Percentiles rank a stretch among this genome's conserved stretches.
These are phyloP conservation scores for Lycodopsis pacificus DNA, from an alignment of 2,797 vertebrate species.

Conservation along the genomic window DNA sequence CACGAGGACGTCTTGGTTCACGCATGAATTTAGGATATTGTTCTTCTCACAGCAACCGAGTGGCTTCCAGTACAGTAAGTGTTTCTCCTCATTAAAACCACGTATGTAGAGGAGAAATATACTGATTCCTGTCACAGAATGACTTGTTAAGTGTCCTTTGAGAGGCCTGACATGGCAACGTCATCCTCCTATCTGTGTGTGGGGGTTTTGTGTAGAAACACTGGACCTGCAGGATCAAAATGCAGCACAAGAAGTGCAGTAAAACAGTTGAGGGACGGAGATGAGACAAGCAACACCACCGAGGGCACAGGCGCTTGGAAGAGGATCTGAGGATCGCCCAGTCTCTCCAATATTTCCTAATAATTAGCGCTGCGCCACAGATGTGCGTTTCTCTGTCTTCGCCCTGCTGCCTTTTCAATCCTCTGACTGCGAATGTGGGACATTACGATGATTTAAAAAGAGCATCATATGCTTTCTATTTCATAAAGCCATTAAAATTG, in stretches of 20 bases:
- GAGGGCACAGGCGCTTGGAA: slow-evolving; percentile 83
- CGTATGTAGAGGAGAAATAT: background rate
- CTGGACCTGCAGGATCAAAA: slow-evolving; percentile 59
- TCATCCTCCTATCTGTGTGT: slow-evolving; percentile 12
- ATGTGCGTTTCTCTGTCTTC: slow-evolving; percentile 77
- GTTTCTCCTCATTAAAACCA: background rate
- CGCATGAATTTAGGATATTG: slow-evolving; percentile 42
- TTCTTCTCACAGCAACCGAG: slow-evolving; percentile 46
- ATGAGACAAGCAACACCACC: slow-evolving; percentile 81
- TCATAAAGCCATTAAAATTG: slow-evolving; percentile 75
- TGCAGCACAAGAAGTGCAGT: slow-evolving; percentile 58
- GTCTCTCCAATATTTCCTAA: slow-evolving; percentile 78
- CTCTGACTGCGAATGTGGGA: slow-evolving; percentile 52
- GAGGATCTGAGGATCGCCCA: slow-evolving; percentile 80
- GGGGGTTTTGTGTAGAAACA: slow-evolving; percentile 36
- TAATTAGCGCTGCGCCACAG: slow-evolving; percentile 86
- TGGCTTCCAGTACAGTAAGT: slow-evolving; percentile 19
- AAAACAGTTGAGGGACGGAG: slow-evolving; percentile 68
- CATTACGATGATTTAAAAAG: slow-evolving; percentile 50
- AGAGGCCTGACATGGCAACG: slow-evolving; percentile 61
- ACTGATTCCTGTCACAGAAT: background rate
- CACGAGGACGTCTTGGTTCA: slow-evolving; percentile 52
- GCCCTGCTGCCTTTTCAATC: slow-evolving; percentile 34
- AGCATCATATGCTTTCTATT: slow-evolving; percentile 84
- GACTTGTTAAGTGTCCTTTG: slow-evolving; percentile 41